Conservation (phyloP, 2,797 vertebrate species). For the Ptychobarbus kaznakovi region DNA sequence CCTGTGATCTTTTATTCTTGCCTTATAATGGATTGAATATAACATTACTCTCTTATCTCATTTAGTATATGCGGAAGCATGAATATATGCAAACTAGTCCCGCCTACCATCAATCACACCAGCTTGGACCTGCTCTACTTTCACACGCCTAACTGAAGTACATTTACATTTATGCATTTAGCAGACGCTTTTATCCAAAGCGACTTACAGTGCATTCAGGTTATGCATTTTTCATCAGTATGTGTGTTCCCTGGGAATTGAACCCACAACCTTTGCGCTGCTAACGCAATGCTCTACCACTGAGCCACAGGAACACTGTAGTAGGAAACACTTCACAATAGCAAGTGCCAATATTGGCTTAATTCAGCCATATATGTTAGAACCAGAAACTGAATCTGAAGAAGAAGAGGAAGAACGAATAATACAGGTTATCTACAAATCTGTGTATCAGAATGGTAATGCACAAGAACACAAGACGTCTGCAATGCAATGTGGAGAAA, state of each 20-base stretch:
- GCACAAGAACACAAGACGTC: no score
- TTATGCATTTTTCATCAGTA: no score
- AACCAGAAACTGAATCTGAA: not conserved
- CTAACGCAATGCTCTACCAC: no score
- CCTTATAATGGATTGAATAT: not conserved
- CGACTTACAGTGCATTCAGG: no score
- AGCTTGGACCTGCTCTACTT: not conserved
- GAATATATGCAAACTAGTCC: not conserved
- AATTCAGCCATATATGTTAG: not conserved
- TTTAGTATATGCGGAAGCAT: not conserved
- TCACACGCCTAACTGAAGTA: not conserved
- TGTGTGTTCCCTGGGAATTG: no score
- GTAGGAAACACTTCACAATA: not conserved
- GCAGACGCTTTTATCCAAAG: no score
- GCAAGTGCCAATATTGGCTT: not conserved
- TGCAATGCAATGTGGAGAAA: no score
- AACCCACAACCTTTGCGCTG: no score
- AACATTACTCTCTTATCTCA: not conserved
- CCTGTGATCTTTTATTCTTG: not conserved
- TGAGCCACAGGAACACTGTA: no score
- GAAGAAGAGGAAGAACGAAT: not conserved
- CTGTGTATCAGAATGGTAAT: not conserved
- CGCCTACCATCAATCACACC: not conserved
- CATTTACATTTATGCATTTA: no score
- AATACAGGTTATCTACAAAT: not conserved